Evolutionary conservation across 2,888 invertebrate genomes (phyloP).

Genomic region (Volucella inanis): DNA sequence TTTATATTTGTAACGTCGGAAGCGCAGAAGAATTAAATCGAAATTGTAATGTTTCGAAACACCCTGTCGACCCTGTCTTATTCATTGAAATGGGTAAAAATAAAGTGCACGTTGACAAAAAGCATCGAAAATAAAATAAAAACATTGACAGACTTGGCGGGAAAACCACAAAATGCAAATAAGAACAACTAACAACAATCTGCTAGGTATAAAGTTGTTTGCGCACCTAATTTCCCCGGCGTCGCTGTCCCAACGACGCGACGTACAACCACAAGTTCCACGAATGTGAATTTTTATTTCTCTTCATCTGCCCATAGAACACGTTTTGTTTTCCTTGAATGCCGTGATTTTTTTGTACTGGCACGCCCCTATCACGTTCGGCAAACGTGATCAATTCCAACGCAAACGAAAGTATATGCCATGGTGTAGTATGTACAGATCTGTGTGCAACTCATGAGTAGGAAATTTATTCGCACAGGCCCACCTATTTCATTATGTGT

Average conservation of each 20-base stretch:
- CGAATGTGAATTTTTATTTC: conserved; percentile 49
- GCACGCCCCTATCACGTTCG: conserved; percentile 74
- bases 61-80: too few species aligned
- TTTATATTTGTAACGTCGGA: too few species aligned
- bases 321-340: conserved; percentile 71
- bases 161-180: background rate
- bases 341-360: conserved; percentile 67
- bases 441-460: conserved; percentile 20
- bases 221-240: conserved; percentile 16
- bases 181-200: conserved; percentile 48
- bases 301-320: conserved; percentile 29
- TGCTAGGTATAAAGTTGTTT: conserved; percentile 48
- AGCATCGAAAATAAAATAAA: too few species aligned
- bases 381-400: conserved; percentile 68
- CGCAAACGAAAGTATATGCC: conserved; percentile 29
- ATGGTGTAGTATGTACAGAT: conserved; percentile 28
- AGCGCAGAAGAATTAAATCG: too few species aligned
- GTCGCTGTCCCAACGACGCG: too few species aligned
- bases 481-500: conserved; percentile 52
- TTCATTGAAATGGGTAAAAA: too few species aligned
- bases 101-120: too few species aligned
- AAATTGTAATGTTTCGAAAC: too few species aligned
- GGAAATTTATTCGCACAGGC: conserved; percentile 68
- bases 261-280: background rate
- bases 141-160: background rate